Percentiles rank a stretch among this genome's conserved stretches.
Evolutionary conservation across 2,113 vertebrate genomes (phyloP).

Genomic region (Phasianus colchicus): DNA sequence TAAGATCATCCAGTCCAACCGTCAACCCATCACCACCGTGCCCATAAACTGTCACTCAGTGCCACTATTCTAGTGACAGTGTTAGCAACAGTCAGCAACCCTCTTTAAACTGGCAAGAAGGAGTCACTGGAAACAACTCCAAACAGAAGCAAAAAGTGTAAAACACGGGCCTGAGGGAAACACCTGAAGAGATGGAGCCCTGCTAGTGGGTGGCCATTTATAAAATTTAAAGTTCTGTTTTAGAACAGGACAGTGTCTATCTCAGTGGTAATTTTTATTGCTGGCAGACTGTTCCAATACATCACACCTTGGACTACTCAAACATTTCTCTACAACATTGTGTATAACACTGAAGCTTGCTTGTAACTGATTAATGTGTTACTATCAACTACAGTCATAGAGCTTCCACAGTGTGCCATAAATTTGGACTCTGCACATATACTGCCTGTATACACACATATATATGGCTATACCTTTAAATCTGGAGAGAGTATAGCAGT

Average conservation of each 20-base stretch:
- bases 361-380: background rate
- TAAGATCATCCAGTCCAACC: too few species aligned
- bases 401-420: background rate
- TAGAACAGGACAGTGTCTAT: background rate
- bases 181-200: background rate
- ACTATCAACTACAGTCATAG: accelerated
- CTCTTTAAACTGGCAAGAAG: background rate
- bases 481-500: background rate
- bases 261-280: background rate
- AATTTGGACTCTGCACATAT: background rate
- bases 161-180: background rate
- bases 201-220: background rate
- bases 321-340: background rate
- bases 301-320: background rate
- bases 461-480: background rate
- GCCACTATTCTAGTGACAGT: background rate
- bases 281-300: background rate
- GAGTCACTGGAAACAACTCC: background rate
- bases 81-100: background rate
- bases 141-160: background rate
- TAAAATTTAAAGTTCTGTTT: background rate
- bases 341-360: background rate
- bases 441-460: background rate
- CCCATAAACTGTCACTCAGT: too few species aligned
- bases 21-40: too few species aligned